phyloP scores from a whole-genome alignment of 2,797 vertebrate species.

The Lophotriccus pileatus region DNA sequence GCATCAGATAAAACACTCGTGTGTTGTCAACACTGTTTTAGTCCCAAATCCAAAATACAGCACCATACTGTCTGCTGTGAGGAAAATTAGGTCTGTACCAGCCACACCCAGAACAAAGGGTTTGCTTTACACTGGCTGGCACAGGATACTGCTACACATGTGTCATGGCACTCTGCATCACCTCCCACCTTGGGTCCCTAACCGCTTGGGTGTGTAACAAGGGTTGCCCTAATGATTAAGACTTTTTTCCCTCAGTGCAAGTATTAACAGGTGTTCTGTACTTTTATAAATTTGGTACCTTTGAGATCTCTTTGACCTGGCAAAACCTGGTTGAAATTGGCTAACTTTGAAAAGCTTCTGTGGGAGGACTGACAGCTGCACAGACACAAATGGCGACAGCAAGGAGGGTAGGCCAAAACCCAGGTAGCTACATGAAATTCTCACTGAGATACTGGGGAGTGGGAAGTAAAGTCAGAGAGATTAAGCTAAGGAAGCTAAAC shows the following conservation, averaged over 20 bases:
- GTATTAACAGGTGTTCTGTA: not conserved
- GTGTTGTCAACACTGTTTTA: not conserved
- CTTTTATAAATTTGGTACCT: not conserved
- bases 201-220: not conserved
- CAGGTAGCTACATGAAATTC: not conserved
- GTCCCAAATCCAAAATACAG: not conserved
- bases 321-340: not conserved
- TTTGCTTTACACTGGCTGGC: not conserved
- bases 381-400: not conserved
- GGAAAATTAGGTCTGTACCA: not conserved
- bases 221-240: not conserved
- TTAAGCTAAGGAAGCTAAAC: not conserved
- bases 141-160: not conserved
- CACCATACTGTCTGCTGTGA: not conserved
- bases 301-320: not conserved
- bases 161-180: rapidly evolving
- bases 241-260: not conserved
- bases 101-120: not conserved
- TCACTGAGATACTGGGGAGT: not conserved
- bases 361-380: not conserved
- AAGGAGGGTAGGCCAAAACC: not conserved
- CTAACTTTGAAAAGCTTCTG: not conserved
- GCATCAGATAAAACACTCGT: not conserved
- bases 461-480: not conserved
- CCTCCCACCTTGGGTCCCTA: not conserved